Conservation (phyloP, 2,888 invertebrate species). For the Achlya flavicornis region DNA sequence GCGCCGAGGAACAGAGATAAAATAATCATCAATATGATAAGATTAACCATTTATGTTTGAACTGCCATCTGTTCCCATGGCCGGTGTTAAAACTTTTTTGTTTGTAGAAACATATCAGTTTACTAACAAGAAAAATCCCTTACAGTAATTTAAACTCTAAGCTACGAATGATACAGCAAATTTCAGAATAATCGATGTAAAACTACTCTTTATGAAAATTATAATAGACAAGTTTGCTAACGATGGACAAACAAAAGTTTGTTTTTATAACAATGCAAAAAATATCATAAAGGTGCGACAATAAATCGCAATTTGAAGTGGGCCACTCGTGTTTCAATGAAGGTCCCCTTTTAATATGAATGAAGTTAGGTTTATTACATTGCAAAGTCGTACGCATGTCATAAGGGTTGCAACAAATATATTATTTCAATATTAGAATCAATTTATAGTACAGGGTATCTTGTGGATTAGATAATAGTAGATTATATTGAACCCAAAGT, state of each 20-base stretch:
- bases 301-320: constrained; percentile 59
- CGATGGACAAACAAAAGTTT: constrained; percentile 59
- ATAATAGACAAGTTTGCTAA: constrained; percentile 49
- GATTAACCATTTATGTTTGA: constrained; percentile 44
- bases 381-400: background rate
- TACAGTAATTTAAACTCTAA: constrained; percentile 20
- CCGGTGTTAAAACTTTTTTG: constrained; percentile 27
- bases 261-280: constrained; percentile 60
- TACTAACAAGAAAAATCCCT: constrained; percentile 39
- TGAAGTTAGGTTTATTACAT: constrained; percentile 28
- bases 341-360: constrained; percentile 37
- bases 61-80: constrained; percentile 49
- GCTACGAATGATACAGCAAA: background rate
- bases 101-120: constrained; percentile 37
- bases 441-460: background rate
- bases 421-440: background rate
- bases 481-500: background rate
- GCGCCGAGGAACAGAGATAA: constrained; percentile 43
- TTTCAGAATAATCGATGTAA: constrained; percentile 21
- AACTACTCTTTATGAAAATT: constrained; percentile 25
- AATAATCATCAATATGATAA: constrained; percentile 52
- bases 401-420: background rate
- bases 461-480: background rate
- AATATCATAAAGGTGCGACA: constrained; percentile 40
- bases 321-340: constrained; percentile 56